A percentile compares a stretch with the other conserved stretches of the same genome.
Conservation (phyloP, 2,888 invertebrate genomes). For the Baronia brevicornis region DNA sequence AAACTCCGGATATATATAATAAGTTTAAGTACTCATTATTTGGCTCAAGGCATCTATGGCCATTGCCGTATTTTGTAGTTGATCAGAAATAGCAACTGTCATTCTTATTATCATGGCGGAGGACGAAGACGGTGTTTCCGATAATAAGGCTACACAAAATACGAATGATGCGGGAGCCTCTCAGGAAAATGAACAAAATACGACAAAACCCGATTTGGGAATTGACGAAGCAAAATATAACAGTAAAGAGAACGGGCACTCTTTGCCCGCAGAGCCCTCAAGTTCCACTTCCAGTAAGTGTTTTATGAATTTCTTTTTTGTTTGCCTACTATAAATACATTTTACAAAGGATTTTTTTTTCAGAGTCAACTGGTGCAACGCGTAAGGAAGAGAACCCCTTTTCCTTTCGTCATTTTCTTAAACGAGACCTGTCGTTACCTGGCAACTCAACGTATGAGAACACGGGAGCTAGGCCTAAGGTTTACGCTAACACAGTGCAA, state of each 20-base stretch:
- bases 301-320: conserved; percentile 67
- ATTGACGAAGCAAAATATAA: conserved; percentile 67
- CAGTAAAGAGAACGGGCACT: conserved; percentile 55
- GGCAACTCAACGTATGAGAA: conserved; percentile 77
- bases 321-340: conserved; percentile 56
- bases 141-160: conserved; percentile 67
- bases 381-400: conserved; percentile 85
- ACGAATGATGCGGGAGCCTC: conserved; percentile 48
- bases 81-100: conserved; percentile 46
- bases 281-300: conserved; percentile 65
- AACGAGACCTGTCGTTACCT: conserved; percentile 76
- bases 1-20: no score
- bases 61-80: conserved; percentile 22
- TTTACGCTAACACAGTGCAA: conserved; percentile 71
- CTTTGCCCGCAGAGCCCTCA: conserved; percentile 49
- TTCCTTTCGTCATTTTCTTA: conserved; percentile 90
- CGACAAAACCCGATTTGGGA: conserved; percentile 63
- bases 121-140: conserved; percentile 69
- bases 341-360: conserved; percentile 39
- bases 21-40: no score
- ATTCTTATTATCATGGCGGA: conserved; percentile 73
- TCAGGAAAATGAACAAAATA: conserved; percentile 57
- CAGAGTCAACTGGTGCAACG: conserved; percentile 60
- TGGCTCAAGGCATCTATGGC: conserved; percentile 12
- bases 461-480: conserved; percentile 87